Conservation (phyloP, 2,797 vertebrate genomes). For the Nannoperca obscura region DNA sequence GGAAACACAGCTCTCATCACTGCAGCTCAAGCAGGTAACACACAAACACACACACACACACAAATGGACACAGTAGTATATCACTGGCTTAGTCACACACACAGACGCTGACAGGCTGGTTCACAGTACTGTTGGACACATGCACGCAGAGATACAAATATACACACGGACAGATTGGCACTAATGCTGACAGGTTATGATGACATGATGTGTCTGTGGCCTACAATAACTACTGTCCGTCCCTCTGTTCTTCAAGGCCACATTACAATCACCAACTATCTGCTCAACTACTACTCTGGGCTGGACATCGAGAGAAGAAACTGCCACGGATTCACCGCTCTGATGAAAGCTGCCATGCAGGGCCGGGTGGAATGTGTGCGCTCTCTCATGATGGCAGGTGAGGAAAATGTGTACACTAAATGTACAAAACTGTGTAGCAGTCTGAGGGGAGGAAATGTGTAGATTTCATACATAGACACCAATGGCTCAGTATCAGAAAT, state of each 20-base stretch:
- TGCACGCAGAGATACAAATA: slow-evolving; percentile 25
- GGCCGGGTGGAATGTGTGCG: slow-evolving; percentile 93
- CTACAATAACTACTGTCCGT: not conserved
- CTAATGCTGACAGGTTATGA: slow-evolving; percentile 24
- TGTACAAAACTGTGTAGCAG: not conserved
- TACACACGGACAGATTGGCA: slow-evolving; percentile 21
- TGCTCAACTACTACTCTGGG: slow-evolving; percentile 94
- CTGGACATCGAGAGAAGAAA: slow-evolving; percentile 95
- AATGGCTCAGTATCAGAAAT: not conserved
- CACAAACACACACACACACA: slow-evolving; percentile 4
- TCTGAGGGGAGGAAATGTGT: not conserved
- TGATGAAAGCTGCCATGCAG: slow-evolving; percentile 98
- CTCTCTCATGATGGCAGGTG: slow-evolving; percentile 95
- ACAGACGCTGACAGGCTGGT: not conserved
- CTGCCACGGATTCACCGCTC: slow-evolving; percentile 92
- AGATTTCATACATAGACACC: not conserved
- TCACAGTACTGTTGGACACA: slow-evolving; percentile 16
- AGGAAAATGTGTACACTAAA: slow-evolving; percentile 1
- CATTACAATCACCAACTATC: slow-evolving; percentile 93
- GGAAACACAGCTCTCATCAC: slow-evolving; percentile 97
- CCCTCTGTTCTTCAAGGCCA: slow-evolving; percentile 85
- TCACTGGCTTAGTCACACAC: slow-evolving; percentile 1
- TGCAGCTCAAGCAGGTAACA: slow-evolving; percentile 94
- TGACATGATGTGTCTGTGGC: not conserved
- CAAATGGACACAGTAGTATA: not conserved